Evolutionary conservation across 2,113 vertebrate genomes (phyloP).

Genomic region (Ciconia stormi): DNA sequence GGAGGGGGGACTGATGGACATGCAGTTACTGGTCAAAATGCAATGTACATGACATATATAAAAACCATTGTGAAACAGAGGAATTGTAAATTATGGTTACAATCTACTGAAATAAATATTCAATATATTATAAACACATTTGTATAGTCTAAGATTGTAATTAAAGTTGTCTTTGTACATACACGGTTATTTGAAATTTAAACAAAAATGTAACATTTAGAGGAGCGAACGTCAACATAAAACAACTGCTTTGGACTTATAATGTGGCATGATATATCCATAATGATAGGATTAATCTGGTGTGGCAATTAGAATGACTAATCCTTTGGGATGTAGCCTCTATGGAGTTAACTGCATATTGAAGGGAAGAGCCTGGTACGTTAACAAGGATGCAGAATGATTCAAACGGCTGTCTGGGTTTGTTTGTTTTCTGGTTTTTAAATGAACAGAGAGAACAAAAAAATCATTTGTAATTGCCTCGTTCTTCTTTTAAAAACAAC

Average conservation of each 20-base stretch:
- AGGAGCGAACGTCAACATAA: slow-evolving; percentile 75
- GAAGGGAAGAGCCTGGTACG: slow-evolving; percentile 66
- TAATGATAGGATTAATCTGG: slow-evolving; percentile 56
- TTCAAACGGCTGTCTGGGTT: slow-evolving; percentile 57
- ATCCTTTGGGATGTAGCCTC: slow-evolving; percentile 63
- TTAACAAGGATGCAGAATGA: slow-evolving; percentile 62
- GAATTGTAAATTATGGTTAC: slow-evolving; percentile 88
- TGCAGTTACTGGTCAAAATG: slow-evolving; percentile 85
- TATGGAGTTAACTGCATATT: slow-evolving; percentile 68
- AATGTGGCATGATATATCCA: slow-evolving; percentile 63
- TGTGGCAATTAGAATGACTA: slow-evolving; percentile 60
- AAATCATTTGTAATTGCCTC: slow-evolving; percentile 65
- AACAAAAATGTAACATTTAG: slow-evolving; percentile 78
- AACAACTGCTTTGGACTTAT: slow-evolving; percentile 71
- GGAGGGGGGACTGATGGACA: slow-evolving; percentile 75
- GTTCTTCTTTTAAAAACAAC: slow-evolving; percentile 74
- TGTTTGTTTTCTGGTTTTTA: slow-evolving; percentile 71
- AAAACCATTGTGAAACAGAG: slow-evolving; percentile 84
- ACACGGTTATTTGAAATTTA: slow-evolving; percentile 75
- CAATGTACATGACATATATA: slow-evolving; percentile 90
- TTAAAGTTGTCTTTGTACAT: slow-evolving; percentile 82
- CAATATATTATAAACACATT: slow-evolving; percentile 86
- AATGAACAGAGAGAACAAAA: slow-evolving; percentile 80
- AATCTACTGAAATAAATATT: slow-evolving; percentile 81
- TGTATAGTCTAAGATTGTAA: slow-evolving; percentile 80